Evolutionary conservation across 2,113 vertebrate species (phyloP).

Genomic region (Strix uralensis): DNA sequence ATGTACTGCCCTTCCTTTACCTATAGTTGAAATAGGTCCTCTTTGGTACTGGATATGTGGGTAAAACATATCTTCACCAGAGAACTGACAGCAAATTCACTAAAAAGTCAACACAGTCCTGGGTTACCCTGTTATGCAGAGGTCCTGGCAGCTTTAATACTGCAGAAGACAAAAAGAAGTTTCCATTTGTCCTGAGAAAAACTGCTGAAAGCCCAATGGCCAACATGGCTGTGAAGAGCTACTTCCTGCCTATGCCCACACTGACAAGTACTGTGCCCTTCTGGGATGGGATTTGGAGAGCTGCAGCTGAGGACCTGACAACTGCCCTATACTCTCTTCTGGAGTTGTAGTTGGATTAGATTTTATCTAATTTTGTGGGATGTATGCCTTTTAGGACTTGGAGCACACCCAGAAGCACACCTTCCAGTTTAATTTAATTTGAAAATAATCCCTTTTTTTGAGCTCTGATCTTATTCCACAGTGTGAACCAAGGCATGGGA

Average conservation of each 20-base stretch:
- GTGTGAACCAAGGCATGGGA: neutral
- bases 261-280: neutral
- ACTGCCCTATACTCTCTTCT: neutral
- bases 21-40: neutral
- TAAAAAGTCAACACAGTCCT: neutral
- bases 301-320: neutral
- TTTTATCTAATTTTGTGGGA: neutral
- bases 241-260: neutral
- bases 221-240: neutral
- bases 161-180: neutral
- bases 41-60: neutral
- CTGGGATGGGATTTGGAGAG: neutral
- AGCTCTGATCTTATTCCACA: neutral
- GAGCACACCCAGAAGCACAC: neutral
- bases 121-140: neutral
- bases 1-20: neutral
- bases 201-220: neutral
- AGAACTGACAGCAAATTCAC: neutral
- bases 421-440: neutral
- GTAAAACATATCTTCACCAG: neutral
- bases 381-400: neutral
- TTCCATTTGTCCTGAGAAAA: neutral
- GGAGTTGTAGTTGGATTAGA: neutral
- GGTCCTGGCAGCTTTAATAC: neutral
- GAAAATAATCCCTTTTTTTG: neutral